Percentiles rank a stretch among this genome's conserved stretches.
These are phyloP conservation scores for Sanderia malayensis DNA, from an alignment of 30 jellyfish, hydroid and myxozoan genomes.

Conservation along the genomic window DNA sequence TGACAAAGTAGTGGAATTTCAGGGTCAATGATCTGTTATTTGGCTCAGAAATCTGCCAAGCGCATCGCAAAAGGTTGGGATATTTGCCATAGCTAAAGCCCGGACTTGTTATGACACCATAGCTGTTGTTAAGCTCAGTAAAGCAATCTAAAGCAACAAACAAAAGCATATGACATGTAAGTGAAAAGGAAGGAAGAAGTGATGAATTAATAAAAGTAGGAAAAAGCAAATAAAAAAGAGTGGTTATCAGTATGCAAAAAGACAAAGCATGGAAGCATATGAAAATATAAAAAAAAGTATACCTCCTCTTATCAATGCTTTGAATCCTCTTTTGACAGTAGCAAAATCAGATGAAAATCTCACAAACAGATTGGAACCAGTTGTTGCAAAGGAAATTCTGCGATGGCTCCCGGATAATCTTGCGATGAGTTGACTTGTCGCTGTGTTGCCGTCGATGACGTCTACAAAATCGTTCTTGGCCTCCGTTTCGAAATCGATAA, in stretches of 20 bases:
- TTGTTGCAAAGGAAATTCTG: constrained; percentile 30
- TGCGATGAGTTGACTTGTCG: constrained; percentile 48
- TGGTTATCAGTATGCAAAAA: too few species aligned
- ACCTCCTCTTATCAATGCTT: constrained; percentile 72
- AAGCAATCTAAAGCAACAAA: constrained; percentile 79
- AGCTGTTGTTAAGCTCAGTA: constrained; percentile 45
- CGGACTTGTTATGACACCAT: constrained; percentile 77
- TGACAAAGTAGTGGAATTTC: constrained; percentile 74
- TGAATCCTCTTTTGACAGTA: constrained; percentile 69
- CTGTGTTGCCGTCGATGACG: constrained; percentile 64
- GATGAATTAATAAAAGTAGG: too few species aligned
- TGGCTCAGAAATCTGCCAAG: constrained; percentile 68
- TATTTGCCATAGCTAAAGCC: constrained; percentile 72
- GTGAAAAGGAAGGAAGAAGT: too few species aligned
- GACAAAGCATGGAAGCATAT: too few species aligned
- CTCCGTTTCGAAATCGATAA: constrained; percentile 85
- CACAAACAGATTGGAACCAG: constrained; percentile 47
- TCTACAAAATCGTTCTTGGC: constrained; percentile 68
- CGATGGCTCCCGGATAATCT: constrained; percentile 57
- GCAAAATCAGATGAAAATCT: constrained; percentile 71
- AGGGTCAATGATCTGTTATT: constrained; percentile 24
- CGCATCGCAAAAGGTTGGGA: constrained; percentile 59
- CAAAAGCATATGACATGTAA: too few species aligned
- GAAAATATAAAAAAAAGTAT: too few species aligned
- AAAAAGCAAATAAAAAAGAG: too few species aligned